Evolutionary conservation across 2,113 vertebrate genomes (phyloP).

Genomic region (Procapra przewalskii): DNA sequence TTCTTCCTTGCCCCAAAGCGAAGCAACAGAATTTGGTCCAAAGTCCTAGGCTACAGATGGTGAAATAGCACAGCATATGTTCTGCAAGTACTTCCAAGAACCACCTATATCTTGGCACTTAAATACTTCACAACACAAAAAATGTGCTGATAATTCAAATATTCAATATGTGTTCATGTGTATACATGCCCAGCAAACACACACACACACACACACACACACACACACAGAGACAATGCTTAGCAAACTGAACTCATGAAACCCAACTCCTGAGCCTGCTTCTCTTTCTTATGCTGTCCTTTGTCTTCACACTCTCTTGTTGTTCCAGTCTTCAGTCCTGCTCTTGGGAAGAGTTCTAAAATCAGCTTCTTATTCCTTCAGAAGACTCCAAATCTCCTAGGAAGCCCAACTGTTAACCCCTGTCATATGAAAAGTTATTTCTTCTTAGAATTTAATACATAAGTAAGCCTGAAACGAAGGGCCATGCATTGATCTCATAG

Average conservation of each 20-base stretch:
- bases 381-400: neutral
- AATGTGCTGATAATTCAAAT: constrained; percentile 66
- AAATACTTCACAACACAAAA: constrained; percentile 46
- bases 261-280: neutral
- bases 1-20: constrained; percentile 35
- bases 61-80: constrained; percentile 60
- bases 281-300: neutral
- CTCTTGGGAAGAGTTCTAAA: neutral
- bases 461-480: neutral
- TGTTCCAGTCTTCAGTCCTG: neutral
- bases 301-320: neutral
- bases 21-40: constrained; percentile 42
- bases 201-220: neutral
- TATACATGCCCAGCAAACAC: constrained; percentile 29
- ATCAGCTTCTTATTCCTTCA: neutral
- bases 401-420: neutral
- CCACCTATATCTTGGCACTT: constrained; percentile 69
- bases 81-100: constrained; percentile 53
- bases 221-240: neutral
- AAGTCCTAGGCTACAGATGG: constrained; percentile 64
- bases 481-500: neutral
- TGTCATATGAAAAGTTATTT: neutral
- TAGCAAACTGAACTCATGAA: neutral
- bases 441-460: neutral
- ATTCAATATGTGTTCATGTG: constrained; percentile 54